Base-by-base conservation (phyloP, 2,113 vertebrate species). In the Ameiurus melas region DNA sequence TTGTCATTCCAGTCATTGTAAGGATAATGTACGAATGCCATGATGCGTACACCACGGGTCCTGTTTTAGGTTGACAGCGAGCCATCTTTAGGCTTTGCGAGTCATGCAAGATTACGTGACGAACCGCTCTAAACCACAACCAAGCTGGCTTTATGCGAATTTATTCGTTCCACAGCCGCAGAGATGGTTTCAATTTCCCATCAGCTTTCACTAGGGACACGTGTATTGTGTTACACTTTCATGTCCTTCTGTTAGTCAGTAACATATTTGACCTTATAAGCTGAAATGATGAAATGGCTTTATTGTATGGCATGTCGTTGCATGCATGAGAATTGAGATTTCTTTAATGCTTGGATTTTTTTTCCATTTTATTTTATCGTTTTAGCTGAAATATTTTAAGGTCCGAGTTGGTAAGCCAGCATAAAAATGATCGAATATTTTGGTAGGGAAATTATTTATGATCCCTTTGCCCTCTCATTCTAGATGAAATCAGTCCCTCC, bases 71-170 rank as follows among this genome's bases (percentile, higher is more conserved):
- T 30, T 66, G 75, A 36, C 62, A 8, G 2, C 20, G 70, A 85
- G 19, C 70, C 14, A n/a, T 55, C 75, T 80, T 64, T 60, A 27
- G 20, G 79, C 73, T 85, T 89, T 81, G 83, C 51, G 55, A 58
- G 84, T 85, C 86, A 85, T 39, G 27, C 30, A 27, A 85, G 88
- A 84, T 77, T 71, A 60, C 60, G 55, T 20, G 70, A 77, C 58
- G 64, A 17, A 30, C 27, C 57, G 85, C n/a, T 85, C 64, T 55
- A 64, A 60, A 84, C 33, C 75, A 62, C 58, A 62, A 87, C 13
- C 39, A 71, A 55, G 86, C 64, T 64, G 62, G 70, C 75, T n/a
- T 36, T 33, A 70, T 47, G 36, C 81, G 80, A 68, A 86, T 84
- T 27, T 84, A n/a, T 87, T 73, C 62, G 27, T 82, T 82, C n/a